Base-by-base conservation (phyloP, 2,797 vertebrate genomes). In the Rhinatrema bivittatum region DNA sequence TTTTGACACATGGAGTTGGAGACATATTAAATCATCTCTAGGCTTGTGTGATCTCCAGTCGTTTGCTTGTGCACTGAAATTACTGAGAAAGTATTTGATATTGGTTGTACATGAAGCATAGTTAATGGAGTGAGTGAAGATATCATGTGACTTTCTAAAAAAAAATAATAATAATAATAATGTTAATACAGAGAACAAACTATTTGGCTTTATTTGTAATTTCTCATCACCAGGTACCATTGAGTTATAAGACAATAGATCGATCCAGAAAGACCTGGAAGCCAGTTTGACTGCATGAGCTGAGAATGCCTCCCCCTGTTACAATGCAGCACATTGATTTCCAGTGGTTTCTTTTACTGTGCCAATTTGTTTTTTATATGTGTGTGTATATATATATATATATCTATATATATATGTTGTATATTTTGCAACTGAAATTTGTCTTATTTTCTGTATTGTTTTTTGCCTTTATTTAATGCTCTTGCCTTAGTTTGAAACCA, bases 11-110 rank as follows among this genome's bases (percentile, higher is more conserved):
- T 60, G 81, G 81, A 82, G 81, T 61, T 60, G 81, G 81, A 82
- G 81, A 82, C 81, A 81, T 81, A 78, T 81, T 84, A 78, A 82
- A 81, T 84, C 77, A 72, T 71, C 51, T 14, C 61, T 65, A 53
- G 76, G 79, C 78, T 77, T 71, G 71, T 54, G 73, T 72, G 67
- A 77, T 65, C 68, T 71, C 65, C 79, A 77, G 75, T 81, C 73
- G 67, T 74, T 75, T 55, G 67, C 63, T 77, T 73, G 52, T 46
- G 43, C 62, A 74, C 61, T 62, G 56, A 62, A 50, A 50, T 62
- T 58, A 36, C 48, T 42, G 51, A 71, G 65, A 48, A 64, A 72
- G 47, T n/a, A n/a, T n/a, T 70, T 62, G 49, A 46, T 68, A 46
- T 51, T 67, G 60, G 52, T 61, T 74, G 53, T 67, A 32, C 41